Conservation (phyloP, 1,140 invertebrate genomes). For the Ceratina japonica region DNA sequence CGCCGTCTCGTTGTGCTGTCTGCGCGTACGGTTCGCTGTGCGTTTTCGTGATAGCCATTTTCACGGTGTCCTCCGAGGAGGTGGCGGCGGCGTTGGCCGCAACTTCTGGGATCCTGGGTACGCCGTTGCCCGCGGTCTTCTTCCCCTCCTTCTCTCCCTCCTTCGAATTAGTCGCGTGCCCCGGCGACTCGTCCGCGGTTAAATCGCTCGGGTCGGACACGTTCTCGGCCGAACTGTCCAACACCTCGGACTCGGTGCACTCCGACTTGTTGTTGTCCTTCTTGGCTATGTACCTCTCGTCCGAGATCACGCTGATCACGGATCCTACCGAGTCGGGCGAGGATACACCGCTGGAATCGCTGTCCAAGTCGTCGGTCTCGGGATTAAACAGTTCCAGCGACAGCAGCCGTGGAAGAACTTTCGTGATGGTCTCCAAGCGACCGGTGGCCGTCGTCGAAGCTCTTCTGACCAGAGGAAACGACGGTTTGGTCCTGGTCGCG, state of each 20-base stretch:
- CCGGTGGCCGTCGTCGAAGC: conserved; percentile 80
- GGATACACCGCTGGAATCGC: conserved; percentile 91
- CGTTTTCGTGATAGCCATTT: conserved; percentile 78
- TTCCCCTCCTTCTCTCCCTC: conserved; percentile 20
- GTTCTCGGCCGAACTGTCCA: conserved; percentile 33
- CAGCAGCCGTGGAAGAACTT: conserved; percentile 84
- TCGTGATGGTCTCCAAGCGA: conserved; percentile 79
- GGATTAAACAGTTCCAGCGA: conserved; percentile 93
- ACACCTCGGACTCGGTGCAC: conserved; percentile 23
- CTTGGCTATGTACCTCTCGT: conserved; percentile 69
- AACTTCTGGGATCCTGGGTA: conserved; percentile 81
- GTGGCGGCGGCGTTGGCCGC: conserved; percentile 84
- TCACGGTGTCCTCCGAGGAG: conserved; percentile 85
- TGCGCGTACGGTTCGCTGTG: conserved; percentile 17
- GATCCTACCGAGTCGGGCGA: conserved; percentile 92
- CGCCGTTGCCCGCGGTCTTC: conserved; percentile 26
- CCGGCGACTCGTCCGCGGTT: conserved; percentile 27
- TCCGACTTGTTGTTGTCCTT: conserved; percentile 50
- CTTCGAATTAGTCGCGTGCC: conserved; percentile 14
- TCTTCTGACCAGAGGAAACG: conserved; percentile 83
- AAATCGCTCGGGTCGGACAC: conserved; percentile 28
- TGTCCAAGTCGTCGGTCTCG: conserved; percentile 93
- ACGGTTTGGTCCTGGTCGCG: conserved; percentile 68
- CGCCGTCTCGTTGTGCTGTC: conserved; percentile 20
- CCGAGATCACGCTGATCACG: conserved; percentile 85